Conservation (phyloP, 2,888 invertebrate species). For the Agrypnus murinus region DNA sequence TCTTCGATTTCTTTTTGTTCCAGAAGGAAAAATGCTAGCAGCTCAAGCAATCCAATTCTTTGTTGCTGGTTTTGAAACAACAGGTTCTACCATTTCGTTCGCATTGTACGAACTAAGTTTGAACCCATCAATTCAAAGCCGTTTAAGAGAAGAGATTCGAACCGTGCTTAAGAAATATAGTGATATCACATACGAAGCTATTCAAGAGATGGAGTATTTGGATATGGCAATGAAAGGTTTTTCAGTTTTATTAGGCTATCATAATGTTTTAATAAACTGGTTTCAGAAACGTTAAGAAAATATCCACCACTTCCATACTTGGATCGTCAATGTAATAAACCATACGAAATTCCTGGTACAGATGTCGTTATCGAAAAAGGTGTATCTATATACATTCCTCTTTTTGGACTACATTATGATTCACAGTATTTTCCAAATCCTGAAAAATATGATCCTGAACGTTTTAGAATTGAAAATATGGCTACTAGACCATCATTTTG, state of each 20-base stretch:
- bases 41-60: slow-evolving; percentile 69
- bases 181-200: slow-evolving; percentile 22
- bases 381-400: slow-evolving; percentile 62
- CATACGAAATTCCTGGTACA: slow-evolving; percentile 59
- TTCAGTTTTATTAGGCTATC: too few species aligned
- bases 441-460: slow-evolving; percentile 60
- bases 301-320: slow-evolving; percentile 64
- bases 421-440: too few species aligned
- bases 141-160: slow-evolving; percentile 67
- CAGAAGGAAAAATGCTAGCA: slow-evolving; percentile 23
- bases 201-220: slow-evolving; percentile 31
- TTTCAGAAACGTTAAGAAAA: slow-evolving; percentile 66
- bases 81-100: slow-evolving; percentile 67
- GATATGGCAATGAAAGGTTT: slow-evolving; percentile 42
- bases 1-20: too few species aligned
- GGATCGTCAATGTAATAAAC: slow-evolving; percentile 57
- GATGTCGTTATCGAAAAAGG: too few species aligned
- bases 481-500: slow-evolving; percentile 53
- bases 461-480: slow-evolving; percentile 58
- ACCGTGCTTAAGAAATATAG: slow-evolving; percentile 55
- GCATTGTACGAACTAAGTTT: slow-evolving; percentile 66
- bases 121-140: slow-evolving; percentile 67
- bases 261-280: too few species aligned
- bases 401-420: slow-evolving; percentile 62
- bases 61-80: slow-evolving; percentile 71